Conservation (phyloP, 2,888 invertebrate genomes). For the Leptinotarsa tumamoca region DNA sequence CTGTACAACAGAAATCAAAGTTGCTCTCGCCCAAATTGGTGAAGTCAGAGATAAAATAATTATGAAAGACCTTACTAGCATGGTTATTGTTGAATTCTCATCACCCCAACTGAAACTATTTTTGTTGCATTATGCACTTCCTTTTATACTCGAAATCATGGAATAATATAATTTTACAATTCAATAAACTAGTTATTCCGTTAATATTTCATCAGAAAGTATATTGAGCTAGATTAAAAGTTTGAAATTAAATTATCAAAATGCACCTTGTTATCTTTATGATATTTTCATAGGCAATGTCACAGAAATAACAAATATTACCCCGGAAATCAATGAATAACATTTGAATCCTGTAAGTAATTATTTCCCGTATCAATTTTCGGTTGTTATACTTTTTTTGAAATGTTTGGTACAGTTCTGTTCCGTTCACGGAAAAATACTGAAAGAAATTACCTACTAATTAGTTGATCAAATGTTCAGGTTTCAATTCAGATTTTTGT, state of each 20-base stretch:
- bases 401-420: too few species aligned
- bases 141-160: neutral
- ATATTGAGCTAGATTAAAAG: neutral
- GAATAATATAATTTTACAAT: neutral
- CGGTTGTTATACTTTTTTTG: too few species aligned
- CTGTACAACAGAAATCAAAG: neutral
- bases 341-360: too few species aligned
- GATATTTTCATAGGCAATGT: neutral
- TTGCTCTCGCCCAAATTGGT: neutral
- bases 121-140: neutral
- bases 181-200: neutral
- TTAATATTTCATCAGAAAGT: too few species aligned
- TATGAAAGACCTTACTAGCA: neutral
- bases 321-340: neutral
- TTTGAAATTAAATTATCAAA: neutral
- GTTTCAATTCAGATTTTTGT: too few species aligned
- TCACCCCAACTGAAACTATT: neutral
- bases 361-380: too few species aligned
- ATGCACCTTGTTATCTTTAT: neutral
- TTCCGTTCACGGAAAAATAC: too few species aligned
- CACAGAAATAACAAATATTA: neutral
- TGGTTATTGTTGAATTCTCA: neutral
- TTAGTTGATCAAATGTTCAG: too few species aligned
- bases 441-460: too few species aligned
- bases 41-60: neutral